A percentile compares a stretch with the other conserved stretches of the same genome.
phyloP scores from a whole-genome alignment of 1,140 invertebrate species.

The Calephelis nemesis region DNA sequence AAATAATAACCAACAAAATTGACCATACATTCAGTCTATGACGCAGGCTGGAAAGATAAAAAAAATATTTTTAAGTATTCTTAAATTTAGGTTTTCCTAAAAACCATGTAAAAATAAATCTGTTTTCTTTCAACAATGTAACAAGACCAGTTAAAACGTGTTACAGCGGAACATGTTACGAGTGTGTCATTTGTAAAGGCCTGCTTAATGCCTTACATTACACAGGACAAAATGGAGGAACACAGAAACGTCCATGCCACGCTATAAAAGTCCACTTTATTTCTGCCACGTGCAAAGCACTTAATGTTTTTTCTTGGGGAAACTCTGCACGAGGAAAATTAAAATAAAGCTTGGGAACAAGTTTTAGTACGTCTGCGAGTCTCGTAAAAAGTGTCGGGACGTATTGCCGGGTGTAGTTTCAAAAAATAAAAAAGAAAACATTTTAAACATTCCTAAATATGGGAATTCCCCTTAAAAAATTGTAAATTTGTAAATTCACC shows the following conservation, averaged over 20 bases:
- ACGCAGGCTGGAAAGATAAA: too few species aligned
- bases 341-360: slow-evolving; percentile 71
- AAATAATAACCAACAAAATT: too few species aligned
- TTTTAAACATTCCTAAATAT: slow-evolving; percentile 23
- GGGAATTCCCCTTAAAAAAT: too few species aligned
- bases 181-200: slow-evolving; percentile 30
- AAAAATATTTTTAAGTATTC: too few species aligned
- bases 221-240: slow-evolving; percentile 31
- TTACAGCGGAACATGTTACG: slow-evolving; percentile 7
- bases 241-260: slow-evolving; percentile 31
- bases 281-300: slow-evolving; percentile 41
- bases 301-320: slow-evolving; percentile 33
- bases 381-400: slow-evolving; percentile 53
- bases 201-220: slow-evolving; percentile 28
- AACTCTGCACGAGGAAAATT: slow-evolving; percentile 52
- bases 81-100: not conserved
- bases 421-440: slow-evolving; percentile 22
- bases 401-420: slow-evolving; percentile 50
- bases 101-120: not conserved
- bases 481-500: too few species aligned
- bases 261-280: slow-evolving; percentile 43
- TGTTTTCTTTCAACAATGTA: slow-evolving; percentile 11
- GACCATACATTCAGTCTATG: too few species aligned
- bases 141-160: slow-evolving; percentile 23
- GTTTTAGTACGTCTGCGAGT: slow-evolving; percentile 57